Conservation (phyloP, 2,888 invertebrate genomes). For the Meganola albula region DNA sequence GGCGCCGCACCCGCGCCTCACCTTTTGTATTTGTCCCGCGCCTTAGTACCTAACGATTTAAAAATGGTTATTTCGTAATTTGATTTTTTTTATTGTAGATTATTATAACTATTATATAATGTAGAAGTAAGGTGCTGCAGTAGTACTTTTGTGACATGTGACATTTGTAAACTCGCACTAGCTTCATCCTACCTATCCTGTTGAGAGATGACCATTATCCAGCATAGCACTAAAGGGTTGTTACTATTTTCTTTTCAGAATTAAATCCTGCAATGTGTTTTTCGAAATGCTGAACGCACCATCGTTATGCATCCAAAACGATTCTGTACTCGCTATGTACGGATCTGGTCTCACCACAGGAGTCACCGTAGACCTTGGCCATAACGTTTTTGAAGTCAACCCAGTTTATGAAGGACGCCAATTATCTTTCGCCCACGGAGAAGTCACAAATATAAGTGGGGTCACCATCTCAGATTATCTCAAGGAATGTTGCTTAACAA, state of each 20-base stretch:
- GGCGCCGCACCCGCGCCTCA: no score
- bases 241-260: constrained; percentile 34
- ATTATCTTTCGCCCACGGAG: not conserved
- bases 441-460: not conserved
- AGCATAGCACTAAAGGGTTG: no score
- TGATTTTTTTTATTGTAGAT: no score
- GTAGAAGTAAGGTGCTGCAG: no score
- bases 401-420: constrained; percentile 62
- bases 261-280: constrained; percentile 56
- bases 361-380: constrained; percentile 55
- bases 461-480: not conserved
- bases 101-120: no score
- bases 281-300: constrained; percentile 59
- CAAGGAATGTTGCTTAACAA: not conserved
- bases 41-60: no score
- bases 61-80: no score
- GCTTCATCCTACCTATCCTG: no score
- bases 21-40: no score
- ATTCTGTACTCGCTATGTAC: constrained; percentile 48
- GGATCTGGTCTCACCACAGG: constrained; percentile 58
- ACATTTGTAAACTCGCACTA: no score
- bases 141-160: no score
- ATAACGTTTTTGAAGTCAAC: constrained; percentile 41
- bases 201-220: no score
- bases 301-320: constrained; percentile 50